Evolutionary conservation across 2,797 vertebrate species (phyloP).

Genomic region (Hyperoplus lanceolatus): DNA sequence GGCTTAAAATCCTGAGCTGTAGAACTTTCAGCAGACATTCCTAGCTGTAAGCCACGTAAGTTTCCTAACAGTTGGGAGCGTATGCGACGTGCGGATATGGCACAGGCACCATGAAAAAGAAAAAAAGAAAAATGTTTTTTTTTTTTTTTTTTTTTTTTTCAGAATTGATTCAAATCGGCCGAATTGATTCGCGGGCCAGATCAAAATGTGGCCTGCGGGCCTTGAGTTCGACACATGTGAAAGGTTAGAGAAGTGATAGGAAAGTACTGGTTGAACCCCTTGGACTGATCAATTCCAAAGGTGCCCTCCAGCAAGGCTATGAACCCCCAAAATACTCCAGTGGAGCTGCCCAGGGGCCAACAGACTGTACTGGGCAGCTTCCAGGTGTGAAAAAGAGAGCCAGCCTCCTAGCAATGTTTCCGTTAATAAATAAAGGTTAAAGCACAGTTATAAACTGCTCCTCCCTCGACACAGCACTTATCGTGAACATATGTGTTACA

Average conservation of each 20-base stretch:
- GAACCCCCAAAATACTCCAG: neutral
- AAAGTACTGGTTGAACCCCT: neutral
- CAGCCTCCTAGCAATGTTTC: neutral
- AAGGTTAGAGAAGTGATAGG: neutral
- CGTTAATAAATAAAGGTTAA: conserved; percentile 21
- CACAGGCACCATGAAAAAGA: no score
- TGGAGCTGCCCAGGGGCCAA: conserved; percentile 15
- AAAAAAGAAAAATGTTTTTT: no score
- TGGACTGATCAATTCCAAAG: neutral
- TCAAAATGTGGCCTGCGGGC: no score
- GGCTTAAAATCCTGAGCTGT: no score
- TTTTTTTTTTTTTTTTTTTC: no score
- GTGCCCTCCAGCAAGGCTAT: neutral
- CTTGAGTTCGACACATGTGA: no score
- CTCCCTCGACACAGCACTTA: neutral
- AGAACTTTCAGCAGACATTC: no score
- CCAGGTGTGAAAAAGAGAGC: conserved; percentile 19
- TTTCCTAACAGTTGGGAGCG: no score
- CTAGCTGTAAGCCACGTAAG: no score
- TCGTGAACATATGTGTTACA: neutral
- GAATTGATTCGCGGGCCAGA: no score
- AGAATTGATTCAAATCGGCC: no score
- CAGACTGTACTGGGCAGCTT: conserved; percentile 16
- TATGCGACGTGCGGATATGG: no score
- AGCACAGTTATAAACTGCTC: neutral